Evolutionary conservation across 2,797 vertebrate species (phyloP).

Genomic region (Crenuchus spilurus): DNA sequence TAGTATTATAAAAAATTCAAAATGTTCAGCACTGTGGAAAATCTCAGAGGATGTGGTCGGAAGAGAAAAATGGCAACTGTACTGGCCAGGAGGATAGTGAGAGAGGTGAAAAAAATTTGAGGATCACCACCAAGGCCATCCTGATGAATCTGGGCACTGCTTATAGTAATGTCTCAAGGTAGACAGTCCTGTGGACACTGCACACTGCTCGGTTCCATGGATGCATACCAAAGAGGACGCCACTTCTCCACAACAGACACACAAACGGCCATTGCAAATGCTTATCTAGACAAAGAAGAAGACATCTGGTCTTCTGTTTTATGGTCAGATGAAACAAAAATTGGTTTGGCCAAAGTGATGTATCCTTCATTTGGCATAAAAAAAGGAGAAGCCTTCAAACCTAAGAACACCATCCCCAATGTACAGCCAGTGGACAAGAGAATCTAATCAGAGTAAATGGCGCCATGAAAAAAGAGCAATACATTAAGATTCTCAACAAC

Average conservation of each 20-base stretch:
- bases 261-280: background rate
- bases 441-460: background rate
- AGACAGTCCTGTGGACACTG: background rate
- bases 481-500: too few species aligned
- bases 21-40: too few species aligned
- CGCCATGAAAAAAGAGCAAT: too few species aligned
- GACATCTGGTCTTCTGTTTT: background rate
- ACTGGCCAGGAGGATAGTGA: too few species aligned
- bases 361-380: too few species aligned
- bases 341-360: background rate
- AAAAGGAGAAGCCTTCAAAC: slow-evolving; percentile 2
- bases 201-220: background rate
- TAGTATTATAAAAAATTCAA: too few species aligned
- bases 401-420: background rate
- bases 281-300: background rate
- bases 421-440: background rate
- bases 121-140: background rate
- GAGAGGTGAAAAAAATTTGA: too few species aligned
- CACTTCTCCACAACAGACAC: too few species aligned
- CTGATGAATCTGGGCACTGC: background rate
- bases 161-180: background rate
- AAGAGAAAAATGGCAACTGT: too few species aligned
- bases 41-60: too few species aligned
- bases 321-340: background rate
- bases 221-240: background rate